Evolutionary conservation across 2,113 vertebrate genomes (phyloP).

Genomic region (Setophaga kirtlandii): DNA sequence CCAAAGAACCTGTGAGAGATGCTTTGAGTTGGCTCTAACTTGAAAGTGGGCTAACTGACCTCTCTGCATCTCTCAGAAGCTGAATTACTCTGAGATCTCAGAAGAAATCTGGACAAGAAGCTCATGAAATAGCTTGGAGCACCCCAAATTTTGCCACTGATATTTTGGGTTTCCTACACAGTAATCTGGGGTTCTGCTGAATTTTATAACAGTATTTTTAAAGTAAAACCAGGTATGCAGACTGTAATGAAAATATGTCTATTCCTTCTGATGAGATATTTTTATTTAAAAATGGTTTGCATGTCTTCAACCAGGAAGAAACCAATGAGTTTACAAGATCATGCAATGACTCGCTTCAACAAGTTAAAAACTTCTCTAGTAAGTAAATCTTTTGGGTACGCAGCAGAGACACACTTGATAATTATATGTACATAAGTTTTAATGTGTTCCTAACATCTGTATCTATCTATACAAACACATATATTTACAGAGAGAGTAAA

Average conservation of each 20-base stretch:
- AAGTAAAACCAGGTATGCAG: not conserved
- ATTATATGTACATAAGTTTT: not conserved
- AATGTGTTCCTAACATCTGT: not conserved
- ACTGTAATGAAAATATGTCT: not conserved
- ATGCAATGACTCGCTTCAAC: not conserved
- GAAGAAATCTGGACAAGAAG: not conserved
- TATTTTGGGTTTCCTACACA: not conserved
- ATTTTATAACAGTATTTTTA: not conserved
- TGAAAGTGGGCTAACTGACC: not conserved
- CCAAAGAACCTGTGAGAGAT: not conserved
- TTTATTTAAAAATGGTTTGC: not conserved
- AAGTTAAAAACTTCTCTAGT: not conserved
- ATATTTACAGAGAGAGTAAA: not conserved
- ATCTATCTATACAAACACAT: not conserved
- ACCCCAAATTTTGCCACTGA: not conserved
- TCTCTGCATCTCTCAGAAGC: not conserved
- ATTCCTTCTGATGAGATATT: not conserved
- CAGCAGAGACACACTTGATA: not conserved
- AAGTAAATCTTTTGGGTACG: not conserved
- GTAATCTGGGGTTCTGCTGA: not conserved
- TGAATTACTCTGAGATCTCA: not conserved
- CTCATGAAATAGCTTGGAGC: not conserved
- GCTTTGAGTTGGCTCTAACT: not conserved
- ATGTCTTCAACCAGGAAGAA: not conserved
- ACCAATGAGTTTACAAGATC: not conserved